These are phyloP conservation scores for Carcharodon carcharias DNA, from an alignment of 2,797 vertebrate genomes.

Conservation along the genomic window DNA sequence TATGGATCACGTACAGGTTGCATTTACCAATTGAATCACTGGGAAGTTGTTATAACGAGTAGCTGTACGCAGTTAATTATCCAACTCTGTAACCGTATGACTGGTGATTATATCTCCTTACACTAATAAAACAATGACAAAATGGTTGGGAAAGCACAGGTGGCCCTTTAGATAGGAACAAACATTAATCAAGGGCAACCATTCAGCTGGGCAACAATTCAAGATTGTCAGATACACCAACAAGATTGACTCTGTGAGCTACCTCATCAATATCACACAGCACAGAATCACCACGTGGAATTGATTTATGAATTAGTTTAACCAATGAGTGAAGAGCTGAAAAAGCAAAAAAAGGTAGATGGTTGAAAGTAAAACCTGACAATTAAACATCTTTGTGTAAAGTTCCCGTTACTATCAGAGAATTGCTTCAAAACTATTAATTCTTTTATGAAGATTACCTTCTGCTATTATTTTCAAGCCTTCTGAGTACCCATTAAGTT, in stretches of 20 bases:
- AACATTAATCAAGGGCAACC: constrained; percentile 13
- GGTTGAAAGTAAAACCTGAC: neutral
- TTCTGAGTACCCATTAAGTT: neutral
- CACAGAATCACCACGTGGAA: neutral
- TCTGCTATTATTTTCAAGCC: neutral
- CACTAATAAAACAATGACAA: neutral
- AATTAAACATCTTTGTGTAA: neutral
- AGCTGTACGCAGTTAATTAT: constrained; percentile 4
- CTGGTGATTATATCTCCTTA: neutral
- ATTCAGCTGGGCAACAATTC: neutral
- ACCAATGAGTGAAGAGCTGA: neutral
- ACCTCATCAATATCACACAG: neutral
- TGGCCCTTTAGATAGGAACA: neutral
- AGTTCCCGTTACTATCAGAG: neutral
- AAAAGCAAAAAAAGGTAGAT: neutral
- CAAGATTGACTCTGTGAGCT: neutral
- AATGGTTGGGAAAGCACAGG: neutral
- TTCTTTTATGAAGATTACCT: neutral
- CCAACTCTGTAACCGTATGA: constrained; percentile 5
- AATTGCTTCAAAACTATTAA: neutral
- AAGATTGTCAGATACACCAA: neutral
- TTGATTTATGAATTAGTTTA: neutral
- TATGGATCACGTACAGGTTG: neutral
- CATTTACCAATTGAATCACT: neutral
- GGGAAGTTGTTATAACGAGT: neutral